phyloP scores from a whole-genome alignment of 2,113 vertebrate species.

The Prionailurus viverrinus region DNA sequence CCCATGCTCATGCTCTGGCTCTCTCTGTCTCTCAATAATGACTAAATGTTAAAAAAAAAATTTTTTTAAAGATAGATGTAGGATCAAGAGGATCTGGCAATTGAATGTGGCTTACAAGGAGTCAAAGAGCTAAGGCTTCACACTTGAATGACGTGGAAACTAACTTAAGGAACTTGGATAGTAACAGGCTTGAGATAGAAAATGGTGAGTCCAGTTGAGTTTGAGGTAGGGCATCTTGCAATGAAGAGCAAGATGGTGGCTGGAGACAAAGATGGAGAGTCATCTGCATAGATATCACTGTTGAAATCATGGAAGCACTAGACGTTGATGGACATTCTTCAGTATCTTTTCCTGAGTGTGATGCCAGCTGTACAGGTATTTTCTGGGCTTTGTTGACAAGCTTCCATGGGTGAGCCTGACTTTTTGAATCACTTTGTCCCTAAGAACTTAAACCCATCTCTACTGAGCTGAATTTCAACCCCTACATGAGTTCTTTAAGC shows the following conservation, averaged over 20 bases:
- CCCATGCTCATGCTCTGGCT: too few relatives aligned
- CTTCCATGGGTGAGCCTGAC: neutral
- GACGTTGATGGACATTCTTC: neutral
- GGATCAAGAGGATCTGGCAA: neutral
- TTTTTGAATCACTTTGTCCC: neutral
- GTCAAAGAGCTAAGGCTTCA: neutral
- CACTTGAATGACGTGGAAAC: neutral
- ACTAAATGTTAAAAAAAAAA: too few relatives aligned
- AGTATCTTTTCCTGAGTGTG: neutral
- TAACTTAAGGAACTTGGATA: neutral
- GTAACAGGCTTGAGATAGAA: neutral
- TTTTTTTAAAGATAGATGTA: neutral
- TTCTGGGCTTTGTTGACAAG: neutral
- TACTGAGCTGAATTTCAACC: neutral
- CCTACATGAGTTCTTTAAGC: neutral
- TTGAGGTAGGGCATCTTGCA: neutral
- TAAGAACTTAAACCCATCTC: neutral
- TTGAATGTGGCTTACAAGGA: neutral
- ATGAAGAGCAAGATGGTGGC: neutral
- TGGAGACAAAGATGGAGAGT: neutral
- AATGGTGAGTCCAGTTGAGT: neutral
- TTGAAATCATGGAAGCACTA: neutral
- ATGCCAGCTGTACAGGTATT: neutral
- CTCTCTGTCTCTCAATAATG: too few relatives aligned
- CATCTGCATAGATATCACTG: neutral